These are phyloP conservation scores for Echinarachnius parma DNA, from an alignment of 53 echinoderm and acorn worm genomes.

Conservation along the genomic window DNA sequence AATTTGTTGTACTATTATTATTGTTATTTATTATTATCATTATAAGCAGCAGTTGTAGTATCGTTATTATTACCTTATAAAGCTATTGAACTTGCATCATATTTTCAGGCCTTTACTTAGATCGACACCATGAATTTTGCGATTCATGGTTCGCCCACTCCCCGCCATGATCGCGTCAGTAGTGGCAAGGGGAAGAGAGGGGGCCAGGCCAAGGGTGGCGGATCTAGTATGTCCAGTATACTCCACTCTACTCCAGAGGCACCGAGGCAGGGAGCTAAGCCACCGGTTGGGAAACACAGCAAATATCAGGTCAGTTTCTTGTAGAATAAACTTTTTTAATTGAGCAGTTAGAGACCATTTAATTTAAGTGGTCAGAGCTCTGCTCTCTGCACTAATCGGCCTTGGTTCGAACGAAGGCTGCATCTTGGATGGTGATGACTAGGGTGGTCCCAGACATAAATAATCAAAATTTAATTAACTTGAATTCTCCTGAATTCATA, in stretches of 20 bases:
- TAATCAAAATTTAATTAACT: too few species aligned
- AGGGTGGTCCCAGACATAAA: too few species aligned
- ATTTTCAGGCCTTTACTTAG: background rate
- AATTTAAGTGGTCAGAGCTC: too few species aligned
- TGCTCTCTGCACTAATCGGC: background rate
- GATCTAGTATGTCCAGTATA: too few species aligned
- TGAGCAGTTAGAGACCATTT: too few species aligned
- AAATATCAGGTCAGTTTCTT: slow-evolving; percentile 16
- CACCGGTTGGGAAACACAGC: slow-evolving; percentile 20
- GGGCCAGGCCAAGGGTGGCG: background rate
- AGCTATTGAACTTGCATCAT: background rate
- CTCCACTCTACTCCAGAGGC: slow-evolving; percentile 34
- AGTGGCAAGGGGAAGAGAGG: slow-evolving; percentile 28
- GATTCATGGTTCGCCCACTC: slow-evolving; percentile 31
- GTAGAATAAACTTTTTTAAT: too few species aligned
- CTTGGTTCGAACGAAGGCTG: too few species aligned
- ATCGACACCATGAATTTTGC: slow-evolving; percentile 19
- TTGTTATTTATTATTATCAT: too few species aligned
- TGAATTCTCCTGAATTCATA: too few species aligned
- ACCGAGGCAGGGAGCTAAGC: slow-evolving; percentile 29
- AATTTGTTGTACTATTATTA: too few species aligned
- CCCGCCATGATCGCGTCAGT: slow-evolving; percentile 18
- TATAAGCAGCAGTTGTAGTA: too few species aligned
- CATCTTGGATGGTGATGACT: too few species aligned
- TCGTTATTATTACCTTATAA: background rate